phyloP scores from a whole-genome alignment of 2,888 invertebrate species.

The Drosophila melanocephala region DNA sequence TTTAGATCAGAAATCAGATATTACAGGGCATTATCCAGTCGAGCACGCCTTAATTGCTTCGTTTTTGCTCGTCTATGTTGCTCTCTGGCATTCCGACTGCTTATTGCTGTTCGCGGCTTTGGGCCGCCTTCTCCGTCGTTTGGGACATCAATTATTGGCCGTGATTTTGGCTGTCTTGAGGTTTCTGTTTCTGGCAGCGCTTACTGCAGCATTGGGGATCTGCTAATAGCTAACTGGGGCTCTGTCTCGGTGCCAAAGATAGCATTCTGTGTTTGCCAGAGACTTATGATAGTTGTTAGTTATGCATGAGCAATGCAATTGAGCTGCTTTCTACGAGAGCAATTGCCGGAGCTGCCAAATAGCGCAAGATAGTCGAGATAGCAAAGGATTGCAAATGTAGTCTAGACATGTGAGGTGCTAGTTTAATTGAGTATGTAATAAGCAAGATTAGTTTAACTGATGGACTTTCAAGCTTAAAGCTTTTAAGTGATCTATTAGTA shows the following conservation, averaged over 20 bases:
- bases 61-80: conserved; percentile 19
- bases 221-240: conserved; percentile 46
- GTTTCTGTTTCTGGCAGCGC: conserved; percentile 44
- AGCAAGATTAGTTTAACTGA: background rate
- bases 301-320: conserved; percentile 18
- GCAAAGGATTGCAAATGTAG: conserved; percentile 3
- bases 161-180: conserved; percentile 69
- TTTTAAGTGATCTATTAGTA: background rate
- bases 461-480: background rate
- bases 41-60: background rate
- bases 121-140: conserved; percentile 49
- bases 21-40: conserved; percentile 15
- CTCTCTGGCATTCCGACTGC: conserved; percentile 45
- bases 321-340: conserved; percentile 2
- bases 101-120: conserved; percentile 75
- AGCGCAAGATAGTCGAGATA: background rate
- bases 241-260: conserved; percentile 18
- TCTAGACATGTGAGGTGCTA: background rate
- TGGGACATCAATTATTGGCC: conserved; percentile 72
- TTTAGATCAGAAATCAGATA: background rate
- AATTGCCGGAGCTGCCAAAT: conserved; percentile 3
- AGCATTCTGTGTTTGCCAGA: conserved; percentile 30
- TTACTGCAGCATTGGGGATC: conserved; percentile 33
- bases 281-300: conserved; percentile 43
- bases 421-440: background rate